Evolutionary conservation across 2,113 vertebrate genomes (phyloP), one percentile per base, ranked within the genome.

Genomic region (Oreotragus oreotragus): DNA sequence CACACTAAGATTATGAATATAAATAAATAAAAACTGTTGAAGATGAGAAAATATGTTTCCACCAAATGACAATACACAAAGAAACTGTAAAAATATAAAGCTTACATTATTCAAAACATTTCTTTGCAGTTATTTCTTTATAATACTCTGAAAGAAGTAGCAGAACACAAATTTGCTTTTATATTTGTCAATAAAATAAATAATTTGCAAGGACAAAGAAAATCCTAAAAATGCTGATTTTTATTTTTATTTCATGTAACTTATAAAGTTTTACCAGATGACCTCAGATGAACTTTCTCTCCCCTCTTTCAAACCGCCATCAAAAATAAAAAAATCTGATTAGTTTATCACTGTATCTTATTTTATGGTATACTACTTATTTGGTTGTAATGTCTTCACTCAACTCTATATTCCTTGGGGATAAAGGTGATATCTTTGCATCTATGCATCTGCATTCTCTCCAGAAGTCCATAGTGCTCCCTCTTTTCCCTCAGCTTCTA

Each of bases 391-490:
- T 62, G 25, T 58, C 16, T 8, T 7, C 30, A 90, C 19, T 90
- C 49, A n/a, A 15, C 36, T 83, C 27, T 76, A 76, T 76, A 36
- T 6, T 66, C n/a, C 49, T 39, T 53, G 60, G 8, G 16, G 23
- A n/a, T 9, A 53, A 14, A 89, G 1, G 5, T 19, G 30, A 53
- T 30, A 30, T 83, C 60, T 73, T 33, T 84, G 14, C 19, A 30
- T 70, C 19, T 39, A 21, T 66, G 14, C 23, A 14, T 62, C 62
- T 76, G 36, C 13, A 14, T 66, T 90, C 15, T 73, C 13, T 79
- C 6, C 13, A 6, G 30, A 9, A n/a, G n/a, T 39, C 13, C 7
- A 5, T 5, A 36, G 8, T 53, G 5, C 4, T 1, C 6, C 47
- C 60, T 2, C 2, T 12, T 70, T 33, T 36, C 47, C 36, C 17